Conservation (phyloP, 2,888 invertebrate genomes). For the Dolichomitus sp. region DNA sequence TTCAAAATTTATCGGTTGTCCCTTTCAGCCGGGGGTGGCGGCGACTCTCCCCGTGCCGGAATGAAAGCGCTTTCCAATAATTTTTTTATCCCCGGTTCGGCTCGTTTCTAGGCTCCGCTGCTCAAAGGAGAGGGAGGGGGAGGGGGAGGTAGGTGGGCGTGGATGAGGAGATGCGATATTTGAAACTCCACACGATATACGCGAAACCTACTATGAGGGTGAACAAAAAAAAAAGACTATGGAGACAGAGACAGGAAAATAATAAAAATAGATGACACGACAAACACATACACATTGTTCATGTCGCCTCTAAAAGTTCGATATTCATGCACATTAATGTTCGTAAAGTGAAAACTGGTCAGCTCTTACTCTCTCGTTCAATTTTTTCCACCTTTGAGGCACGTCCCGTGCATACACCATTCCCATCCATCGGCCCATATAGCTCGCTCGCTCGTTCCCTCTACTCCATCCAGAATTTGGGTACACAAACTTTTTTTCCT, state of each 20-base stretch:
- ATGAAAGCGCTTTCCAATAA: conserved; percentile 66
- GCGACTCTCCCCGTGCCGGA: conserved; percentile 54
- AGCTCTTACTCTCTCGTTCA: conserved; percentile 35
- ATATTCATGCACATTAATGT: conserved; percentile 65
- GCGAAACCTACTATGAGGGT: conserved; percentile 48
- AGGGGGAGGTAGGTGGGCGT: conserved; percentile 39
- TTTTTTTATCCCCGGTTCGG: conserved; percentile 72
- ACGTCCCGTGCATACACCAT: conserved; percentile 13
- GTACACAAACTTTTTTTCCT: conserved; percentile 19
- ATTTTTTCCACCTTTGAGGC: conserved; percentile 47
- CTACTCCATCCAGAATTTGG: conserved; percentile 8
- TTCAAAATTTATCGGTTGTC: conserved; percentile 82
- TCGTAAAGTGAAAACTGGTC: conserved; percentile 61
- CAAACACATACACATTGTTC: conserved; percentile 18
- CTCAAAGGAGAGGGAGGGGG: conserved; percentile 60
- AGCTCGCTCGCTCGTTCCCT: background rate
- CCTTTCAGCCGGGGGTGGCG: conserved; percentile 55
- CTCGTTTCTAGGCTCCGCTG: conserved; percentile 64
- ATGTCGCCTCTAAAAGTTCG: conserved; percentile 57
- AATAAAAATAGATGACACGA: conserved; percentile 68
- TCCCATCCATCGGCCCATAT: conserved; percentile 21
- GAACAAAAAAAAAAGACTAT: conserved; percentile 38
- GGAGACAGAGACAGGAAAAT: conserved; percentile 61
- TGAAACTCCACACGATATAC: conserved; percentile 58
- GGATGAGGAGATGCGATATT: conserved; percentile 57